Evolutionary conservation across 1,140 invertebrate species (phyloP).

Genomic region (Drosophila lacertosa): DNA sequence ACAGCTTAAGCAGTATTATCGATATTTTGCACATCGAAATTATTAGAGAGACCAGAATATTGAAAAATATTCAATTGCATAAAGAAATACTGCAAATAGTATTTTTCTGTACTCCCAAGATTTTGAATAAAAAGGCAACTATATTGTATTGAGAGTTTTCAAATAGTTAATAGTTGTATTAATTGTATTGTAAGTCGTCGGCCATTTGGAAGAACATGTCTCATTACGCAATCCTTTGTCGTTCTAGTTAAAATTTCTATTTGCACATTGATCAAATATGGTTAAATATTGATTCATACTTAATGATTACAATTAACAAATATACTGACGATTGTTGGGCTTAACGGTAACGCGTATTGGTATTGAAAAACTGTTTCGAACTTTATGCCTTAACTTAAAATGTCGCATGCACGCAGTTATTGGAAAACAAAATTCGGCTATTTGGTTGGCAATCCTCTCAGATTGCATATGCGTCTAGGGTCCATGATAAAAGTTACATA

Average conservation of each 20-base stretch:
- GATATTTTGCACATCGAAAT: background rate
- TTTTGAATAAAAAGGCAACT: background rate
- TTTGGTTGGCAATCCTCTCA: slow-evolving; percentile 36
- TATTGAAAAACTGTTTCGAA: slow-evolving; percentile 27
- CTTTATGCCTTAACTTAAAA: slow-evolving; percentile 46
- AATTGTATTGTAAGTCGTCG: slow-evolving; percentile 17
- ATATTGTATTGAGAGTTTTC: background rate
- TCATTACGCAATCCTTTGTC: slow-evolving; percentile 13
- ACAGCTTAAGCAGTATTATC: background rate
- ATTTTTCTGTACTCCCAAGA: background rate
- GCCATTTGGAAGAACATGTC: slow-evolving; percentile 17
- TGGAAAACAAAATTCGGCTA: slow-evolving; percentile 76
- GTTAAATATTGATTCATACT: slow-evolving; percentile 63
- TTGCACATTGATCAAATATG: slow-evolving; percentile 57
- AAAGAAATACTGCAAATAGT: background rate
- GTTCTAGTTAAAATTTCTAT: slow-evolving; percentile 44
- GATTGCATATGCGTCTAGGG: slow-evolving; percentile 37
- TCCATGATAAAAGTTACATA: slow-evolving; percentile 37
- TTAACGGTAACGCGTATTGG: slow-evolving; percentile 48
- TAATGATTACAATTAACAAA: slow-evolving; percentile 67
- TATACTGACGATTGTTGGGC: slow-evolving; percentile 60
- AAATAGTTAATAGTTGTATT: slow-evolving; percentile 18
- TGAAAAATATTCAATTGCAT: background rate
- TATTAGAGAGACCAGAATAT: slow-evolving; percentile 7
- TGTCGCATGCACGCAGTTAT: slow-evolving; percentile 33